These are phyloP conservation scores for Salminus brasiliensis DNA, from an alignment of 2,113 vertebrate species.

Conservation along the genomic window DNA sequence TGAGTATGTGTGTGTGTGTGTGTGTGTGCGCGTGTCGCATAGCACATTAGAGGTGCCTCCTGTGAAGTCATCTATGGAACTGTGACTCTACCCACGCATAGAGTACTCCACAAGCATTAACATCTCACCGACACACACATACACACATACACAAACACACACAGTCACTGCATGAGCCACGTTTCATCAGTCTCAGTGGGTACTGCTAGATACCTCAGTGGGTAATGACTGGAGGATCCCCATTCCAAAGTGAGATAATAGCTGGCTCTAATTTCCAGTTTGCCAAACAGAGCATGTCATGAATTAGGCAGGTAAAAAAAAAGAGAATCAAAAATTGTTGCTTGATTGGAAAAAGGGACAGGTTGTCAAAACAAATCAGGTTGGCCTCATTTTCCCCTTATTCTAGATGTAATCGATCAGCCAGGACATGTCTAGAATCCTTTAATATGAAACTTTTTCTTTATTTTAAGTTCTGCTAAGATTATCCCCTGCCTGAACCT, in stretches of 20 bases:
- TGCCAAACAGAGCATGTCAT: not conserved
- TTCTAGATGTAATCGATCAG: not conserved
- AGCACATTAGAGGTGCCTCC: slow-evolving; percentile 53
- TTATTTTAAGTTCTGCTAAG: too few relatives aligned
- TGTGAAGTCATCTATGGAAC: slow-evolving; percentile 49
- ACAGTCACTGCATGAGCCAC: slow-evolving; percentile 24
- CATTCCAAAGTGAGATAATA: slow-evolving; percentile 3
- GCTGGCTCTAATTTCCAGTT: not conserved
- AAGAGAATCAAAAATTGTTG: not conserved
- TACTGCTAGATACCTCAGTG: slow-evolving; percentile 39
- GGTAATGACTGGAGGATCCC: slow-evolving; percentile 25
- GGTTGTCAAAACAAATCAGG: not conserved
- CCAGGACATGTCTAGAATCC: not conserved
- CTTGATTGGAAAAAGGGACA: not conserved
- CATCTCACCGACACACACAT: slow-evolving; percentile 21
- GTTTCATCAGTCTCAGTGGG: slow-evolving; percentile 23
- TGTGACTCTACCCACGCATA: slow-evolving; percentile 43
- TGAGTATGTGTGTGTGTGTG: not conserved
- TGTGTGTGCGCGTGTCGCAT: slow-evolving; percentile 20
- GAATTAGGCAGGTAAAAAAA: not conserved
- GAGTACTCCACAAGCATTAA: slow-evolving; percentile 49
- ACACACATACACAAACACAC: slow-evolving; percentile 15
- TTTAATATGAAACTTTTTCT: not conserved
- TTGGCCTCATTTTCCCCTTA: not conserved
- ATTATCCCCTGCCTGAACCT: too few relatives aligned